phyloP scores from a whole-genome alignment of 2,797 vertebrate genomes.

The Octomys mimax region DNA sequence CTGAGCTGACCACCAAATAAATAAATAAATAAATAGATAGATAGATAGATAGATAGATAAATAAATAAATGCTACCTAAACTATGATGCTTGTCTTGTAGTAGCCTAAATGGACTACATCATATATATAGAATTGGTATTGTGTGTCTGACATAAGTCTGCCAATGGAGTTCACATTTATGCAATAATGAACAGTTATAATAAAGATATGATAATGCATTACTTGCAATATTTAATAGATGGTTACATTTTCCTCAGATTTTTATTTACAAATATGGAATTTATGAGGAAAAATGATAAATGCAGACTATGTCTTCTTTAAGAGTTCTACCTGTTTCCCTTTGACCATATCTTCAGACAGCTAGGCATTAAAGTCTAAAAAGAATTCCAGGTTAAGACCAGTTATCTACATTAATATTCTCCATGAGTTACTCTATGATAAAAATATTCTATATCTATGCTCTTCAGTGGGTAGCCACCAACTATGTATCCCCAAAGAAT shows the following conservation, averaged over 20 bases:
- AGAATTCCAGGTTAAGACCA: constrained; percentile 1
- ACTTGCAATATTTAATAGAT: background rate
- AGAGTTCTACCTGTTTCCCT: background rate
- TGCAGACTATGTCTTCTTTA: constrained; percentile 19
- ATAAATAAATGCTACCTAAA: background rate
- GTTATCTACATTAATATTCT: background rate
- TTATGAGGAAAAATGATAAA: constrained; percentile 46
- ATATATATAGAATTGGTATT: background rate
- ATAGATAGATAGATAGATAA: too few species aligned
- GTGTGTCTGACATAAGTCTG: background rate
- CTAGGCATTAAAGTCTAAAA: background rate
- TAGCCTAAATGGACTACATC: background rate
- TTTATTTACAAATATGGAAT: background rate
- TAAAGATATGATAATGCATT: background rate
- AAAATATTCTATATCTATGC: background rate
- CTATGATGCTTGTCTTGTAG: background rate
- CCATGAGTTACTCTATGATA: background rate
- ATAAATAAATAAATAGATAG: too few species aligned
- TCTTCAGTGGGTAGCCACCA: background rate
- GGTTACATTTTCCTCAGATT: background rate
- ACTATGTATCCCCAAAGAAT: background rate
- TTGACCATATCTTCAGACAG: background rate
- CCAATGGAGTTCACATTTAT: constrained; percentile 25
- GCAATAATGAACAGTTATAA: background rate
- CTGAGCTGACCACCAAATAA: too few species aligned